These are phyloP conservation scores for Gymnoscelis rufifasciata DNA, from an alignment of 2,888 invertebrate genomes.

Conservation along the genomic window DNA sequence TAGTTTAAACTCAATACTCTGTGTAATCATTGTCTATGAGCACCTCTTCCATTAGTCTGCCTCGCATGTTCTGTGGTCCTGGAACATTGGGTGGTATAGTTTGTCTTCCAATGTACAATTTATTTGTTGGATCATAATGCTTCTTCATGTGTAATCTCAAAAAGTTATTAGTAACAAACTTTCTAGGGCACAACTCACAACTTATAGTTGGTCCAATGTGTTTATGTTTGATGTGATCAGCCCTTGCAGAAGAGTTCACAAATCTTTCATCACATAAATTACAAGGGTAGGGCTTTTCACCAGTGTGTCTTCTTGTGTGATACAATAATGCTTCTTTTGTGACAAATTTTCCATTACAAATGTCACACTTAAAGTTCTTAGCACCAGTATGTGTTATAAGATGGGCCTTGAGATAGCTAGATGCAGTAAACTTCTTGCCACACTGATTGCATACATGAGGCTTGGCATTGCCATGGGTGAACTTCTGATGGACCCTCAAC, in stretches of 20 bases:
- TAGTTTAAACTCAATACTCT: neutral
- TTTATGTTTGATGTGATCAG: conserved; percentile 67
- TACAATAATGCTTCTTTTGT: conserved; percentile 56
- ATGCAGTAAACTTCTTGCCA: conserved; percentile 17
- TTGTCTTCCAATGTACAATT: conserved; percentile 51
- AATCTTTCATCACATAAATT: conserved; percentile 61
- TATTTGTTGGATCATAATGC: conserved; percentile 62
- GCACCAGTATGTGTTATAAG: conserved; percentile 64
- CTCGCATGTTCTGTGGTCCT: conserved; percentile 50
- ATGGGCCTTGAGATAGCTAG: conserved; percentile 44
- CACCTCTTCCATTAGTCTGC: neutral
- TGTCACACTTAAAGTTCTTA: conserved; percentile 54
- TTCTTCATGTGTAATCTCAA: conserved; percentile 58
- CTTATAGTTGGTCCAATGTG: conserved; percentile 45
- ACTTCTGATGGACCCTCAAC: conserved; percentile 51
- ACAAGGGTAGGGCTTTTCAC: conserved; percentile 61
- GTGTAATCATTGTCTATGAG: conserved; percentile 2
- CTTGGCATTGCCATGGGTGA: conserved; percentile 42
- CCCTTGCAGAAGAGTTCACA: conserved; percentile 60
- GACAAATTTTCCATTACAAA: conserved; percentile 60
- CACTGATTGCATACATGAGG: conserved; percentile 42
- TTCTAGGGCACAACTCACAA: conserved; percentile 62
- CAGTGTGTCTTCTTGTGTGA: conserved; percentile 62
- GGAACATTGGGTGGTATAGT: conserved; percentile 51
- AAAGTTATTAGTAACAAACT: conserved; percentile 64